Conservation (phyloP, 2,113 vertebrate genomes). For the Paramormyrops kingsleyae region DNA sequence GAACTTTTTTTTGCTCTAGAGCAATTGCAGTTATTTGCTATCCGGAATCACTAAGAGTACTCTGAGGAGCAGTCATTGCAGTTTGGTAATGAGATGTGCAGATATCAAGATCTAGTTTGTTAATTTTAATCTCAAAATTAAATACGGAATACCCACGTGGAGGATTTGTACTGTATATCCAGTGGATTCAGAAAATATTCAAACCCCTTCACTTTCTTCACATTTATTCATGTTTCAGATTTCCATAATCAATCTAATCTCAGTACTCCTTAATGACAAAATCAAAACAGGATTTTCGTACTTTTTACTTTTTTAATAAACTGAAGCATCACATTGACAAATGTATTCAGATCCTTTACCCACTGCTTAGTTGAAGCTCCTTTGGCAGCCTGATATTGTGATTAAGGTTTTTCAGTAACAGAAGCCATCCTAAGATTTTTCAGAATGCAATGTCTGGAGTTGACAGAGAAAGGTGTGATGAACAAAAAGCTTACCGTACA, state of each 20-base stretch:
- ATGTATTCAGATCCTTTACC: too few species aligned
- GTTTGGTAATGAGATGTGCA: conserved; percentile 43
- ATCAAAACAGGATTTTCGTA: too few species aligned
- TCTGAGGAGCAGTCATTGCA: conserved; percentile 12
- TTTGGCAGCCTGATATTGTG: background rate
- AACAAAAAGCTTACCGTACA: background rate
- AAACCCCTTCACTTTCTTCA: background rate
- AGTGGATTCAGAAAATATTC: background rate
- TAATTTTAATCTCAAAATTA: background rate
- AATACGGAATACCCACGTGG: background rate
- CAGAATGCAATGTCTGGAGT: background rate
- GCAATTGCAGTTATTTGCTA: background rate
- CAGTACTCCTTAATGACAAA: too few species aligned
- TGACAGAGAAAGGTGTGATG: background rate
- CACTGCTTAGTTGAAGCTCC: too few species aligned
- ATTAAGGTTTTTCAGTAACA: background rate
- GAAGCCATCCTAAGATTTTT: background rate
- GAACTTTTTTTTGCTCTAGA: conserved; percentile 5
- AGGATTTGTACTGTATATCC: background rate
- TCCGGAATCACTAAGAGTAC: conserved; percentile 27
- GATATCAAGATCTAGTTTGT: background rate
- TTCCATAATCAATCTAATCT: too few species aligned
- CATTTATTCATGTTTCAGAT: background rate
- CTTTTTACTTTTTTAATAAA: too few species aligned
- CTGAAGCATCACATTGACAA: too few species aligned